These are phyloP conservation scores for Dendroctonus ponderosae DNA, from an alignment of 1,140 invertebrate species.

Conservation along the genomic window DNA sequence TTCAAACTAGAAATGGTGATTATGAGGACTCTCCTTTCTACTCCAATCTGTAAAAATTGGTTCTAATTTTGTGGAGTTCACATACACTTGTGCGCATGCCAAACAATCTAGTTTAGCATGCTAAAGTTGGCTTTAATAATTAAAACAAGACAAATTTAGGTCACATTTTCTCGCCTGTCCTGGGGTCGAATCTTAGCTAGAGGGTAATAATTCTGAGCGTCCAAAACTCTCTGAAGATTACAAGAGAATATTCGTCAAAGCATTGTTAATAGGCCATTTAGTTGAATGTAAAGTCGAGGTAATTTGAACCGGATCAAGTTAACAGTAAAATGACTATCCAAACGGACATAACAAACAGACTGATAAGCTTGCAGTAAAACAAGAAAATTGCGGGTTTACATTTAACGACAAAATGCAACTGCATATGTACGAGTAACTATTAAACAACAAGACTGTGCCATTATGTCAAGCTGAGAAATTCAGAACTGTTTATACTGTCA, in stretches of 20 bases:
- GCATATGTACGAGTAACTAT: background rate
- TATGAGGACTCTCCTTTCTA: no score
- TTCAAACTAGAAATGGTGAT: no score
- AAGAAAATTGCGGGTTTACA: conserved; percentile 18
- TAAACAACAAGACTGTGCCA: background rate
- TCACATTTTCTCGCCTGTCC: no score
- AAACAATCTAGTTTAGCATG: no score
- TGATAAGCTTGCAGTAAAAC: conserved; percentile 32
- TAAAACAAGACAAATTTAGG: conserved; percentile 2
- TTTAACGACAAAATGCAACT: conserved; percentile 20
- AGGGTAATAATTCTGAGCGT: no score
- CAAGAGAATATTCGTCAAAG: conserved; percentile 20
- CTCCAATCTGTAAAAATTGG: no score
- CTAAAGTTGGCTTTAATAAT: no score
- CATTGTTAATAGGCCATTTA: conserved; percentile 24
- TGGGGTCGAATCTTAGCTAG: no score
- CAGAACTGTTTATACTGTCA: no score
- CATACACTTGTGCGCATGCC: no score
- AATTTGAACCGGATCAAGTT: conserved; percentile 20
- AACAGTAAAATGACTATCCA: conserved; percentile 25
- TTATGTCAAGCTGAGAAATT: no score
- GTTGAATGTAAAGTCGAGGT: conserved; percentile 13
- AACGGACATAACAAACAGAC: conserved; percentile 16
- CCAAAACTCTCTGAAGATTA: background rate
- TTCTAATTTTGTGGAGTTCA: no score